A percentile compares a stretch with the other conserved stretches of the same genome.
Conservation (phyloP, 2,888 invertebrate species). For the Alviniconcha strummeri region DNA sequence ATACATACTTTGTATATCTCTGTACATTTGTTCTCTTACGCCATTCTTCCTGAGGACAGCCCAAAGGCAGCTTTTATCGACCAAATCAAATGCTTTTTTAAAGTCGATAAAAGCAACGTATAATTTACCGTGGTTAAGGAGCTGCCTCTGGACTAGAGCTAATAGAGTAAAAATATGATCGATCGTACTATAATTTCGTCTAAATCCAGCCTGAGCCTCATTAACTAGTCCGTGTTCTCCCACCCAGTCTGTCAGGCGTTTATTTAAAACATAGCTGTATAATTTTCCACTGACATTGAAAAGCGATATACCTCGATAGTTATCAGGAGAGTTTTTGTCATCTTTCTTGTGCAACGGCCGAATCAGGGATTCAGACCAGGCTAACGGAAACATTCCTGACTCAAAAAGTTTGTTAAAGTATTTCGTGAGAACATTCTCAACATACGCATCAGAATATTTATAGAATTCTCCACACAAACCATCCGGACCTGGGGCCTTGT, state of each 20-base stretch:
- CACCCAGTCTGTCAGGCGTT: background rate
- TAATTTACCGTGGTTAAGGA: background rate
- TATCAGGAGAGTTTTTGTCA: background rate
- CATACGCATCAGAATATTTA: background rate
- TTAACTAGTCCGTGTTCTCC: background rate
- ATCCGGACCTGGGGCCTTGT: background rate
- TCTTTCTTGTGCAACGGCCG: background rate
- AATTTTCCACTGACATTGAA: background rate
- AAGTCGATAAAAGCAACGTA: slow-evolving; percentile 1
- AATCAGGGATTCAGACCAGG: background rate
- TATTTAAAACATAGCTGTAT: background rate
- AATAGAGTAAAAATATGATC: slow-evolving; percentile 7
- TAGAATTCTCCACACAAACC: too few species aligned
- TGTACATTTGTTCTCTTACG: background rate
- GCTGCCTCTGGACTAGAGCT: too few species aligned
- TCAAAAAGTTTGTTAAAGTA: slow-evolving; percentile 8
- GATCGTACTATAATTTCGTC: background rate
- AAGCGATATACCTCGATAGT: slow-evolving; percentile 1
- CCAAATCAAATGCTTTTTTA: slow-evolving; percentile 5
- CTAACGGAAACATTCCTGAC: background rate
- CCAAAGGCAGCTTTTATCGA: background rate
- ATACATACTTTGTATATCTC: background rate
- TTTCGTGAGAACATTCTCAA: background rate
- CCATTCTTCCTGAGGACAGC: background rate
- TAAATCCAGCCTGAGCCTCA: too few species aligned